Base-by-base conservation (phyloP, 2,888 invertebrate genomes). In the Hemithea aestivaria region DNA sequence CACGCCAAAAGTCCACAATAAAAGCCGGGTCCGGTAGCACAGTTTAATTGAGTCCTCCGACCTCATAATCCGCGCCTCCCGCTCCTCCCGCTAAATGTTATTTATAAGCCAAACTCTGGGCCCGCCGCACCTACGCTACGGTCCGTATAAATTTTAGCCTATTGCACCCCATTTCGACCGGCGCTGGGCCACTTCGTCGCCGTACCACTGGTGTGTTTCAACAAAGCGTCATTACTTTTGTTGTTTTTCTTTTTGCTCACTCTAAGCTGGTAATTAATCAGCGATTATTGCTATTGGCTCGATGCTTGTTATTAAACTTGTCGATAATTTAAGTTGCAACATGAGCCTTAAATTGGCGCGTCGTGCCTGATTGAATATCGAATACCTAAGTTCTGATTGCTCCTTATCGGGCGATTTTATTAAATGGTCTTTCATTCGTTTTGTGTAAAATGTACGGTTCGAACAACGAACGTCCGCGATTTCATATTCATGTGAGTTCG, bases 31-130 rank as follows among this genome's bases (percentile, higher is more conserved):
- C 79, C 81, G 73, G 82, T 74, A 80, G 81, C 81, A 72, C 78
- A 71, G 73, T 84, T 85, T 85, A 85, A 85, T 85, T 84, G 84
- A 85, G 81, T 85, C 81, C 81, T 80, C 73, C 80, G 79, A 84
- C 84, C 84, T 84, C 82, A 84, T 84, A 84, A 84, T 81, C 81
- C 79, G 69, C 51, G 58, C 71, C 71, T 66, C 72, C 67, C 73
- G 70, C 71, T 66, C 76, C 73, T 59, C 76, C 78, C 78, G 75
- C 79, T 78, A 77, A 81, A 80, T 81, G 82, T 83, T 84, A 84
- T 84, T 84, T 84, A 83, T 82, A 81, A 79, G 73, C 74, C 73
- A 65, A 73, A 77, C 73, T 73, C 73, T 58, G 62, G 71, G 61
- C 53, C 65, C 60, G 62, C 55, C 62, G 58, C 64, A 61, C 66